Conservation (phyloP, 2,797 vertebrate genomes). For the Eremophila alpestris region DNA sequence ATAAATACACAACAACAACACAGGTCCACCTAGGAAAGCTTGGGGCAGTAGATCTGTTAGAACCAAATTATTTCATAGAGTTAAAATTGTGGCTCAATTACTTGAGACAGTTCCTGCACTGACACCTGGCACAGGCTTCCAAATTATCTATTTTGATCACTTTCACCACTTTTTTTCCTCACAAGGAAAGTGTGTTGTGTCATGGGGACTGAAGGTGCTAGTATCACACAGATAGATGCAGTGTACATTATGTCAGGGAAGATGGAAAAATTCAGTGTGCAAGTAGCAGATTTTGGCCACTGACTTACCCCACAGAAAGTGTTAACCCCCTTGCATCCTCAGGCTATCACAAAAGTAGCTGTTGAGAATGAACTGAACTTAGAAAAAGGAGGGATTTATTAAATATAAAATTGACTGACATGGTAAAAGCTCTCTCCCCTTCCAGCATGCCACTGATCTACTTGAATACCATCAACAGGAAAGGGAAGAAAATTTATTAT, state of each 20-base stretch:
- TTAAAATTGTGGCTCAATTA: background rate
- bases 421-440: background rate
- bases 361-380: background rate
- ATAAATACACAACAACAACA: background rate
- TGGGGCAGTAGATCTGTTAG: background rate
- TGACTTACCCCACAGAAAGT: background rate
- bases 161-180: background rate
- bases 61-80: background rate
- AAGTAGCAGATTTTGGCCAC: background rate
- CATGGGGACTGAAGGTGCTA: background rate
- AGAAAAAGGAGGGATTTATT: background rate
- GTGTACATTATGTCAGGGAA: background rate
- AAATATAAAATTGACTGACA: background rate
- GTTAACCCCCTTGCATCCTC: background rate
- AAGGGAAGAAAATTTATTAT: background rate
- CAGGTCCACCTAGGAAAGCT: background rate
- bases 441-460: background rate
- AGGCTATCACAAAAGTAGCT: background rate
- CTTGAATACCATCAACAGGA: background rate
- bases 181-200: background rate
- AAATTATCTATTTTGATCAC: background rate
- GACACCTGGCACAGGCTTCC: background rate
- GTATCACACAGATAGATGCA: background rate
- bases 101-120: background rate
- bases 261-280: background rate